A percentile compares a stretch with the other conserved stretches of the same genome.
Conservation (phyloP, 1,140 invertebrate species). For the Sinella curviseta region DNA sequence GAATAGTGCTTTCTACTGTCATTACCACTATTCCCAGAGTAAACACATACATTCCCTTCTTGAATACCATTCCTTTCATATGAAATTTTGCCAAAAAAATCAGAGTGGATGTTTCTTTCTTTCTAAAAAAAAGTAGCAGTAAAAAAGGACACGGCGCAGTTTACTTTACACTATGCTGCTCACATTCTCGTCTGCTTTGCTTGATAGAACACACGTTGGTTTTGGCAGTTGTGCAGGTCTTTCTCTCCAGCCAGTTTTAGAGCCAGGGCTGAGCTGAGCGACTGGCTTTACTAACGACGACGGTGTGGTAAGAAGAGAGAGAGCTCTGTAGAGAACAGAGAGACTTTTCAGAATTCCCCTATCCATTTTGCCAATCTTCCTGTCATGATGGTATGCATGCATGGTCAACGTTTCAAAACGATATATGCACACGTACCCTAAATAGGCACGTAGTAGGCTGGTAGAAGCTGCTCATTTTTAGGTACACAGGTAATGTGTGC, state of each 20-base stretch:
- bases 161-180: too few relatives aligned
- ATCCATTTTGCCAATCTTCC: constrained; percentile 16
- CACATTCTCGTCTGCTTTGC: too few relatives aligned
- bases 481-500: too few relatives aligned
- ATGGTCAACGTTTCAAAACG: not conserved
- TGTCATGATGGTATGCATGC: not conserved
- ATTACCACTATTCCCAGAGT: not conserved
- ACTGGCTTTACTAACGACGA: not conserved
- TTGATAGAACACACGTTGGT: too few relatives aligned
- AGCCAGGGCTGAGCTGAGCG: not conserved
- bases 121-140: not conserved
- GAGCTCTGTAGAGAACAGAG: not conserved
- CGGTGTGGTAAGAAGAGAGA: too few relatives aligned
- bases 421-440: not conserved
- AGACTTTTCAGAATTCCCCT: not conserved
- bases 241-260: not conserved
- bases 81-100: not conserved
- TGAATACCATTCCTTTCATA: not conserved
- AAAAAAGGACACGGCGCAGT: too few relatives aligned
- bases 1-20: not conserved
- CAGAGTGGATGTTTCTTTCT: too few relatives aligned
- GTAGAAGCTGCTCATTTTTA: too few relatives aligned
- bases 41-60: not conserved
- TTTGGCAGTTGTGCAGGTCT: too few relatives aligned
- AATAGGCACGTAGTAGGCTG: too few relatives aligned